Evolutionary conservation across 2,113 vertebrate species (phyloP), one percentile per base, ranked within the genome.

Genomic region (Bos indicus): DNA sequence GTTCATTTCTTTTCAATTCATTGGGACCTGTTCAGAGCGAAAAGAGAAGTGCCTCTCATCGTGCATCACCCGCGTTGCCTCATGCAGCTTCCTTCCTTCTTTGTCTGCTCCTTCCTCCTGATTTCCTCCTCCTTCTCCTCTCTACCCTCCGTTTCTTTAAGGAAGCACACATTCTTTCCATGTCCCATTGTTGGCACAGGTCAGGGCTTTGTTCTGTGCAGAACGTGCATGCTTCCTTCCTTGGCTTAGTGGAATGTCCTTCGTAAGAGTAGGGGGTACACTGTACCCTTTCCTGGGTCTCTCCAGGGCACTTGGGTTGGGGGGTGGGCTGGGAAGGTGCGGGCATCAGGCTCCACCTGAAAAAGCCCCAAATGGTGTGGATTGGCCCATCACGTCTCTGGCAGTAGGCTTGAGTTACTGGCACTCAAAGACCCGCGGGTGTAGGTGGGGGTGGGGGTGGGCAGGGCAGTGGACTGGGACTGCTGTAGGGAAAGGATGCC

Each of bases 241-340:
- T 67, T 67, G 62, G 7, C 30, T 67, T 9, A 67, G 8, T n/a
- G 33, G 16, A 67, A 67, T 16, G 0, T 10, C 62, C 33, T 67
- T n/a, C 33, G 0, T 64, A 64, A 64, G 0, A n/a, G 4, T n/a
- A n/a, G 33, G 33, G 16, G 17, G 16, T 17, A n/a, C 62, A 67
- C 33, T n/a, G 15, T n/a, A 17, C 33, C 33, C 33, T 67, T 17
- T n/a, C 33, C 16, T 0, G 4, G 62, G 33, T 67, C 33, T 67
- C 16, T 19, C 33, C 8, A 67, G 33, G 62, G 16, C 33, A 67
- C 16, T n/a, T 9, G 33, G 62, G 33, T 2, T 67, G 16, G 16
- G 16, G 16, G 30, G 3, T 64, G 16, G 33, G 16, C 62, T 64
- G 16, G 62, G 33, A 17, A n/a, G 15, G 15, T 17, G 16, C 1